Evolutionary conservation across 2,113 vertebrate genomes (phyloP).

Genomic region (Globicephala melas): DNA sequence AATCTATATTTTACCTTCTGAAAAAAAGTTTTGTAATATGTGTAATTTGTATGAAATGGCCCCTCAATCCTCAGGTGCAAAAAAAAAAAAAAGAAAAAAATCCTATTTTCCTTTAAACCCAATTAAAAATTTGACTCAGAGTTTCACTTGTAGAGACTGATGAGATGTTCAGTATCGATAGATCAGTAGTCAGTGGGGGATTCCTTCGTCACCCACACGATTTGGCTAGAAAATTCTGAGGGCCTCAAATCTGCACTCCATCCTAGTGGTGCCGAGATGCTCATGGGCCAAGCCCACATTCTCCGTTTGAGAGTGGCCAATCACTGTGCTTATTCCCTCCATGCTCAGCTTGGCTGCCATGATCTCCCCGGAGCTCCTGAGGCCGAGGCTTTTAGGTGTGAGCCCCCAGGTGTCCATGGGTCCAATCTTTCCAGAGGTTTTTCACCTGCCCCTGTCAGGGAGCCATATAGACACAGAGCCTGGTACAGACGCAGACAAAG

Average conservation of each 20-base stretch:
- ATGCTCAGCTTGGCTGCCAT: accelerated
- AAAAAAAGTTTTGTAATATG: background rate
- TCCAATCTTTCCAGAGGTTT: background rate
- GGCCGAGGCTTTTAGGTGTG: background rate
- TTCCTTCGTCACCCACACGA: background rate
- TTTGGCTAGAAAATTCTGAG: background rate
- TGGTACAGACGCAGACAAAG: background rate
- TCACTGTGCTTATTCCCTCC: background rate
- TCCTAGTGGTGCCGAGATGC: background rate
- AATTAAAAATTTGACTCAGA: background rate
- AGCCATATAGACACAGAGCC: background rate
- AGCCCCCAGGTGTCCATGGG: background rate
- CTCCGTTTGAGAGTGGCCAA: background rate
- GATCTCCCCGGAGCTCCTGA: background rate
- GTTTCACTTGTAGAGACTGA: background rate
- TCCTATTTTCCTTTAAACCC: background rate
- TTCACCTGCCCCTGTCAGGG: background rate
- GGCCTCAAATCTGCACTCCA: background rate
- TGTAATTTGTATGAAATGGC: background rate
- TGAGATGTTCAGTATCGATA: background rate
- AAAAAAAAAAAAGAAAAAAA: background rate
- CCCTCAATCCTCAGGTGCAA: background rate
- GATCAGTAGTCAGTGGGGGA: background rate
- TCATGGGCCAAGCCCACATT: background rate
- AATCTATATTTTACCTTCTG: background rate